Evolutionary conservation across 2,888 invertebrate genomes (phyloP), one percentile per base, ranked within the genome.

Genomic region (Neoaliturus tenellus): DNA sequence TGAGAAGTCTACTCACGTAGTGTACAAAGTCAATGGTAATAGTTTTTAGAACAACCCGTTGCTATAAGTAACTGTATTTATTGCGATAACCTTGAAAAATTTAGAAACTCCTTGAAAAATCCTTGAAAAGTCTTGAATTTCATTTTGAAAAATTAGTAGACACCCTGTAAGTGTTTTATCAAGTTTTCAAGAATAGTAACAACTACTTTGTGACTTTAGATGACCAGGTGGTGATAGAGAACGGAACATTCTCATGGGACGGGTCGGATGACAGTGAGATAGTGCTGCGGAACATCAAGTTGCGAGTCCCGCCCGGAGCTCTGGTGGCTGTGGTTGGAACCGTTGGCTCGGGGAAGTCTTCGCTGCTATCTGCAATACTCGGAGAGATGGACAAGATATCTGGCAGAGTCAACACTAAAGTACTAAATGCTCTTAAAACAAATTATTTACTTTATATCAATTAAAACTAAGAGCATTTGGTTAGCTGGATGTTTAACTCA

Each of bases 291-390:
- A 20, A 71, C 71, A 71, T 71, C 71, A 39, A 35, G n/a, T 71
- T 71, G 39, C n/a, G 41, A n/a, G 23, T 71, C 94, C 96, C 93
- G 8, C 92, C 93, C 67, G 94, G 94, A 6, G 92, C 93, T 5
- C 91, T 98, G 58, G 94, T 96, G 12, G 98, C 98, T 0, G 93
- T 98, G 31, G 98, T 98, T 0, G 98, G 98, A 2, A 93, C 95
- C 39, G 98, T 98, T 0, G 98, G 98, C 80, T 93, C 95, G 1
- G 98, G 97, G 80, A 98, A 98, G 91, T 96, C 96, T 87, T 98
- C 98, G 58, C 92, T 99, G 44, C 91, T 98, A 48, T 95, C 97
- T 5, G 98, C 98, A 0, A 91, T 98, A 85, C 93, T 98, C 3
- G 94, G 98, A 88, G 98, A 98, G 92, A 98, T 98, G 97, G 95